phyloP scores from a whole-genome alignment of 2,113 vertebrate species.

The Hippocampus abdominalis region DNA sequence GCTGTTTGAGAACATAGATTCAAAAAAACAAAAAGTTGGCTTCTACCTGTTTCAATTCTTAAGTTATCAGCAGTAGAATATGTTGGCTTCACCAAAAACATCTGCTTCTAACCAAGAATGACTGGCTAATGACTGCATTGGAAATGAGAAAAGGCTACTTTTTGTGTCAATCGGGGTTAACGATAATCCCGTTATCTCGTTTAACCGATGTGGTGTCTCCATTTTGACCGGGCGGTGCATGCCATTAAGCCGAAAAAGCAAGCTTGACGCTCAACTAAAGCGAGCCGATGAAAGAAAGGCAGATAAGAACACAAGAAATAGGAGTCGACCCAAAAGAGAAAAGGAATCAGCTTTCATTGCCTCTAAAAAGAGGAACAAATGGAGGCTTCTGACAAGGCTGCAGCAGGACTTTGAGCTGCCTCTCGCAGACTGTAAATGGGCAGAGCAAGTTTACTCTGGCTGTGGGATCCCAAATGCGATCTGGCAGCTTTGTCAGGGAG shows the following conservation, averaged over 20 bases:
- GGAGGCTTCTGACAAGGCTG: slow-evolving; percentile 57
- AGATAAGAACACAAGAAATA: background rate
- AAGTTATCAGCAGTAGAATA: no score
- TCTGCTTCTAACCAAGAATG: no score
- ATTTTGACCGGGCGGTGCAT: background rate
- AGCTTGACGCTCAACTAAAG: background rate
- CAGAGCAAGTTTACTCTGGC: slow-evolving; percentile 69
- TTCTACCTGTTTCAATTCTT: no score
- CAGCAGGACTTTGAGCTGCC: slow-evolving; percentile 50
- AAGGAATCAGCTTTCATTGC: slow-evolving; percentile 29
- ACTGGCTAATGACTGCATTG: no score
- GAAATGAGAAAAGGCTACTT: no score
- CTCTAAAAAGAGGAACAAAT: slow-evolving; percentile 43
- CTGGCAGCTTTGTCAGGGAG: slow-evolving; percentile 80
- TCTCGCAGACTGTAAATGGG: slow-evolving; percentile 71
- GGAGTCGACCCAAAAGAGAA: background rate
- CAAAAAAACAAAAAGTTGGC: no score
- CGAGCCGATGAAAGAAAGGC: background rate
- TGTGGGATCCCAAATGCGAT: slow-evolving; percentile 71
- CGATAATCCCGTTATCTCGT: background rate
- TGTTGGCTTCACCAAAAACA: no score
- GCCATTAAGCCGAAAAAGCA: background rate
- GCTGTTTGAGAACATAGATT: no score
- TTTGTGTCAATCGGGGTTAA: no score
- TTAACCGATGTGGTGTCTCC: background rate